These are phyloP conservation scores for Platypus cylindrus DNA, from an alignment of 2,888 invertebrate genomes.

Conservation along the genomic window DNA sequence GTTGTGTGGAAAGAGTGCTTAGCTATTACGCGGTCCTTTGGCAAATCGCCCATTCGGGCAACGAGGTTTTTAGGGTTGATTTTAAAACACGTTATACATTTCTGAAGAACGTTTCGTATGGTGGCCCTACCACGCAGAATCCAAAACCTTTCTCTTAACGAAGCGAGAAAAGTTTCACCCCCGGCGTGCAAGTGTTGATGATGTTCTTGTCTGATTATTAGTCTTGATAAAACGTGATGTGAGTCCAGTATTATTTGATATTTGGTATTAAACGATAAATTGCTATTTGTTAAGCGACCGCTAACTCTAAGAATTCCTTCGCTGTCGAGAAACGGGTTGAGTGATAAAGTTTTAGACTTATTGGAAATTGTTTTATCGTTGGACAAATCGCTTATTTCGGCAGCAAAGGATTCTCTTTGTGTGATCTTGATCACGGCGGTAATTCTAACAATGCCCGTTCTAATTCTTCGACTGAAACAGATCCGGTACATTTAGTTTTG, in stretches of 20 bases:
- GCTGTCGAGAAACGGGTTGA: constrained; percentile 7
- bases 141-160: constrained; percentile 7
- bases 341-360: constrained; percentile 3
- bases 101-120: constrained; percentile 3
- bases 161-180: constrained; percentile 3
- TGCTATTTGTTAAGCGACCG: constrained; percentile 1
- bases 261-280: not conserved
- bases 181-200: constrained; percentile 5
- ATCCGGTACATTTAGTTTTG: no score
- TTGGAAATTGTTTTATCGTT: not conserved
- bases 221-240: constrained; percentile 3
- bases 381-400: constrained; percentile 2
- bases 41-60: constrained; percentile 11
- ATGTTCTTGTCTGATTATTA: constrained; percentile 6
- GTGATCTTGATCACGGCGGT: constrained; percentile 2
- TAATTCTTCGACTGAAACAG: constrained; percentile 3
- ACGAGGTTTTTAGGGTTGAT: constrained; percentile 1
- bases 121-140: constrained; percentile 3
- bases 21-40: constrained; percentile 4
- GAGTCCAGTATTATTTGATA: constrained; percentile 6
- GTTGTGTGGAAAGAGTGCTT: constrained; percentile 2
- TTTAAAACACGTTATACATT: constrained; percentile 9
- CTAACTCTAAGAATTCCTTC: constrained; percentile 4
- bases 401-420: constrained; percentile 3
- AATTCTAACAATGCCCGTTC: constrained; percentile 1